Percentiles rank a stretch among this genome's conserved stretches.
These are phyloP conservation scores for Oryctes rhinoceros DNA, from an alignment of 1,140 invertebrate species.

Conservation along the genomic window DNA sequence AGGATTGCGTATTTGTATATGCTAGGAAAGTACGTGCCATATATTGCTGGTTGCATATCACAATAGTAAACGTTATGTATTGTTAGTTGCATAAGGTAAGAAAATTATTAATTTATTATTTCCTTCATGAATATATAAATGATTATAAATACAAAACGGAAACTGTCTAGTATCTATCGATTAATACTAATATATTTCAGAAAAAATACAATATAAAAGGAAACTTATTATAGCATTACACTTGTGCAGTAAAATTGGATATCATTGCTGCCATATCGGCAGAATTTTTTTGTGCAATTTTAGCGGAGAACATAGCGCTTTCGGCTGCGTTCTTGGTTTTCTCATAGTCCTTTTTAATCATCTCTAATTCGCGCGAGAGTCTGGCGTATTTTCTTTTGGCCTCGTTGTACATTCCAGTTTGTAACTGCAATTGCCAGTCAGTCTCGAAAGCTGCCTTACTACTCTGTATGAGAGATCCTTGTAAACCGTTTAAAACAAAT, in stretches of 20 bases:
- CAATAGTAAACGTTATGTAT: too few relatives aligned
- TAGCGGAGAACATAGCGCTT: constrained; percentile 11
- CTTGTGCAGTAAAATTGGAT: neutral
- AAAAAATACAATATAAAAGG: too few relatives aligned
- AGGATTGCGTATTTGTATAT: too few relatives aligned
- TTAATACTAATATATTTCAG: too few relatives aligned
- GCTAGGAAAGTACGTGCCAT: too few relatives aligned
- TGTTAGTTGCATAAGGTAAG: too few relatives aligned
- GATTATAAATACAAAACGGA: too few relatives aligned
- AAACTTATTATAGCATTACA: too few relatives aligned
- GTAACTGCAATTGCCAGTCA: neutral
- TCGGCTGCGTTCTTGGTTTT: neutral
- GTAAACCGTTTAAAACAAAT: neutral
- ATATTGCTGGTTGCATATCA: too few relatives aligned
- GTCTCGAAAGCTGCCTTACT: constrained; percentile 23
- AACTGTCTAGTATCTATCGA: too few relatives aligned
- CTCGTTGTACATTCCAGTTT: constrained; percentile 3
- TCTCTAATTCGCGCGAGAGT: constrained; percentile 7
- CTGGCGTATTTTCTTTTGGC: constrained; percentile 26
- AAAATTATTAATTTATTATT: too few relatives aligned
- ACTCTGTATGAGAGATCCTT: constrained; percentile 22
- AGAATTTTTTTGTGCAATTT: constrained; percentile 28
- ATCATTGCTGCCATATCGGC: neutral
- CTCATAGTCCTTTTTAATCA: neutral
- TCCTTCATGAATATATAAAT: too few relatives aligned